Base-by-base conservation (phyloP, 30 jellyfish, hydroid and myxozoan species). In the Calvadosia cruxmelitensis region DNA sequence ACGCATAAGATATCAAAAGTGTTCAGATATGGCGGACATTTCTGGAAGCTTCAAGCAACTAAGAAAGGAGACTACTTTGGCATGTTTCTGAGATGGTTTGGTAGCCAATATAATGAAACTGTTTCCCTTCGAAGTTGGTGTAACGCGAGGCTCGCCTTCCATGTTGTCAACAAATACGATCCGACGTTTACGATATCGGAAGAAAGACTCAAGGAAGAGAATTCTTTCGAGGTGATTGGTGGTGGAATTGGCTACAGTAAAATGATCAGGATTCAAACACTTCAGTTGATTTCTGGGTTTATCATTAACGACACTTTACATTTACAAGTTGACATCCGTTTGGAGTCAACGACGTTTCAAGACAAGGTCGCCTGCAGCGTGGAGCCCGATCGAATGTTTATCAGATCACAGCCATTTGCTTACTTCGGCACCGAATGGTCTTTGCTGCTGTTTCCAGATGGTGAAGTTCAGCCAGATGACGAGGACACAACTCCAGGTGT, bases 161-260 rank as follows among this genome's bases (percentile, higher is more conserved):
- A 73, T 20, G 80, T 89, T 1, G 53, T 81, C 63, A 89, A 89
- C 65, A 81, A 71, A 42, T 69, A 73, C 33, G 88, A 75, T 62
- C 74, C 72, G 7, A 49, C 42, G 3, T 63, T 72, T 30, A 74
- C 93, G 0, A 53, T 82, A 16, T 63, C 63, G 61, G 93, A 89
- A 29, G 98, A 94, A 24, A 49, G 51, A 69, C 34, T 78, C 65
- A 64, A 65, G 26, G 93, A 81, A 34, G 84, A 82, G 57, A 92
- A 89, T 70, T 65, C 71, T 28, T 89, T 68, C 61, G 90, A 80
- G 27, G 74, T 77, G 1, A 71, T 77, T 2, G 93, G 93, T 27
- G 76, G 82, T n/a, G 96, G 96, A 10, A 70, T 87, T 49, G 96
- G 96, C 61, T 87, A 87, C 51, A 84, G 96, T 28, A 87, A 70